Percentiles rank a stretch among this genome's conserved stretches.
These are phyloP conservation scores for Microplitis deprimator DNA, from an alignment of 2,888 invertebrate species.

Conservation along the genomic window DNA sequence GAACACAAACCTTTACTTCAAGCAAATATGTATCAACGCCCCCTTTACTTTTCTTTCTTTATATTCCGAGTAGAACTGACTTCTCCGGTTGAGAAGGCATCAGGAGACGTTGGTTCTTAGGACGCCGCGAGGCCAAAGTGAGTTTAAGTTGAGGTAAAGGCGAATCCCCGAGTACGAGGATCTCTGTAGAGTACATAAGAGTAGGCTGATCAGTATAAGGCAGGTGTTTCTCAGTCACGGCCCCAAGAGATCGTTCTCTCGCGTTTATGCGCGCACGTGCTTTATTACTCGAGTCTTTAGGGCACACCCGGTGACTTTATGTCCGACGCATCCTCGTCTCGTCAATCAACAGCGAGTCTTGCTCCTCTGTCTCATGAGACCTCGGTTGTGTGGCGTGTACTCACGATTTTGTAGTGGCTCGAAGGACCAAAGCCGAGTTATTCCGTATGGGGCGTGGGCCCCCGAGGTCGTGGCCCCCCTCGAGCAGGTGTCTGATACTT, in stretches of 20 bases:
- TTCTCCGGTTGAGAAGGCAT: neutral
- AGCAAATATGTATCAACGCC: conserved; percentile 34
- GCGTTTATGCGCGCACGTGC: conserved; percentile 67
- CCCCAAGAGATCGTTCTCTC: conserved; percentile 58
- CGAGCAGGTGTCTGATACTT: conserved; percentile 62
- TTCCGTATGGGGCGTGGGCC: conserved; percentile 15
- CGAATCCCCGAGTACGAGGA: neutral
- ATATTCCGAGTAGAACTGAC: conserved; percentile 7
- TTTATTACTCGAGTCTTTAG: conserved; percentile 57
- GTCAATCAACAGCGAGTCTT: conserved; percentile 63
- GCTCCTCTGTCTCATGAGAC: conserved; percentile 42
- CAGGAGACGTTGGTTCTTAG: neutral
- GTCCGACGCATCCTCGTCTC: conserved; percentile 51
- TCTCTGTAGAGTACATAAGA: no score
- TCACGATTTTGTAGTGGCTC: neutral
- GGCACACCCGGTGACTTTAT: conserved; percentile 32
- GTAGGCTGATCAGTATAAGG: conserved; percentile 45
- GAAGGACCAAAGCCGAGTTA: neutral
- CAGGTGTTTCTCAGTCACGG: conserved; percentile 59
- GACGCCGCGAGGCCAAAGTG: conserved; percentile 4
- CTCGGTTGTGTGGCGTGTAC: neutral
- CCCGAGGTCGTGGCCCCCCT: conserved; percentile 41
- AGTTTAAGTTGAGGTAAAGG: neutral
- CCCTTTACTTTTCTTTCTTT: neutral
- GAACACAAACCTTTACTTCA: neutral